Conservation (phyloP, 2,113 vertebrate species). For the Odocoileus virginianus region DNA sequence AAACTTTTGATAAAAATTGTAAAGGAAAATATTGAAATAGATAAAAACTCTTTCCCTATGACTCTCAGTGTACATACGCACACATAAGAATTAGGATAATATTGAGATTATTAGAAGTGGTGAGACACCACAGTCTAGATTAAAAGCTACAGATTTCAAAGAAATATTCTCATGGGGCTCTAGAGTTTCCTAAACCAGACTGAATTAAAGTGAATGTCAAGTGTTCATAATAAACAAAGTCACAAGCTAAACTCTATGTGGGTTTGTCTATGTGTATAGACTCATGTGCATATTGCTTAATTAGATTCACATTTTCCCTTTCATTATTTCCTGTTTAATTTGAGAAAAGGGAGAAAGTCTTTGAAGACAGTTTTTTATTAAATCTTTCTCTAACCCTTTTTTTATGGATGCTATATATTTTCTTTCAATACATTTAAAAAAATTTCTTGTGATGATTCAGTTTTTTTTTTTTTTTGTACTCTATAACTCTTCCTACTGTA, state of each 20-base stretch:
- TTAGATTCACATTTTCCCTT: not conserved
- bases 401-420: not conserved
- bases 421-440: not conserved
- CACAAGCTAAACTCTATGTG: not conserved
- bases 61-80: not conserved
- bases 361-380: not conserved
- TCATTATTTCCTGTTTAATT: not conserved
- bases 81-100: not conserved
- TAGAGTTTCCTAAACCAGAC: not conserved
- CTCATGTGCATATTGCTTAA: not conserved
- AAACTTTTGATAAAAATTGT: not conserved
- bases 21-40: not conserved
- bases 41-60: not conserved
- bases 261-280: not conserved
- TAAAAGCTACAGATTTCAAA: not conserved
- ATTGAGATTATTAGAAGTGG: not conserved
- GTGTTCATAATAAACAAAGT: not conserved
- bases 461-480: not conserved
- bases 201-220: not conserved
- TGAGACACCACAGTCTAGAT: not conserved
- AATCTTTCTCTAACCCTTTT: not conserved
- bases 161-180: not conserved
- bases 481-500: not conserved
- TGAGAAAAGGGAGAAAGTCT: not conserved
- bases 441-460: not conserved